Evolutionary conservation across 2,797 vertebrate genomes (phyloP), one percentile per base, ranked within the genome.

Genomic region (Ctenopoma multispine): DNA sequence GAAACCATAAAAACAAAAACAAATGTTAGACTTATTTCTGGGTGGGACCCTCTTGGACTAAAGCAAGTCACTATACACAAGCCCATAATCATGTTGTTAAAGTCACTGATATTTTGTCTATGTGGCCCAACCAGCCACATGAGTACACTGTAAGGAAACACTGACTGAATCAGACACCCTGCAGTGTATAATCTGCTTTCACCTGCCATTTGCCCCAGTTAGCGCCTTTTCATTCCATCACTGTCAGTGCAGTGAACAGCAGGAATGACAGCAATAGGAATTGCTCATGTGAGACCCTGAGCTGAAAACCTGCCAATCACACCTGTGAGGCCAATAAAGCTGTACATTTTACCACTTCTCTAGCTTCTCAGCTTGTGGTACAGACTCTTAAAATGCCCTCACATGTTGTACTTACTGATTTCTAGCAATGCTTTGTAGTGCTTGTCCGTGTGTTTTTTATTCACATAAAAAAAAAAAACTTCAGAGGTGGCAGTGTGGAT

Each of bases 301-400:
- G 81, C 78, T 81, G 77, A 63, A 87, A 87, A 83, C 63, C 81
- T 88, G 81, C 80, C 85, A 84, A 65, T 92, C 86, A 83, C 69
- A 73, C 55, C 66, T 75, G 67, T 43, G 49, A 73, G 63, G 40
- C 73, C 72, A 56, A 41, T 20, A 48, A 67, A 79, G 50, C 62
- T 50, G 68, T 27, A 43, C 62, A 36, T 65, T 81, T 63, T 18
- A 62, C 50, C 61, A 34, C 74, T 62, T 72, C 46, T 61, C 44
- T 27, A 49, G 43, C 44, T 48, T 74, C 54, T 63, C 64, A 61
- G 63, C 54, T 57, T 49, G 55, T 40, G 20, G 47, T 5, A 13
- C 63, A 60, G 40, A 46, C 27, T n/a, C 54, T 82, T 64, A 43
- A 63, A 76, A 67, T 51, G 67, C 62, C 83, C 44, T 64, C 8